A percentile compares a stretch with the other conserved stretches of the same genome.
Conservation (phyloP, 2,888 invertebrate species). For the Drosophila greeni region DNA sequence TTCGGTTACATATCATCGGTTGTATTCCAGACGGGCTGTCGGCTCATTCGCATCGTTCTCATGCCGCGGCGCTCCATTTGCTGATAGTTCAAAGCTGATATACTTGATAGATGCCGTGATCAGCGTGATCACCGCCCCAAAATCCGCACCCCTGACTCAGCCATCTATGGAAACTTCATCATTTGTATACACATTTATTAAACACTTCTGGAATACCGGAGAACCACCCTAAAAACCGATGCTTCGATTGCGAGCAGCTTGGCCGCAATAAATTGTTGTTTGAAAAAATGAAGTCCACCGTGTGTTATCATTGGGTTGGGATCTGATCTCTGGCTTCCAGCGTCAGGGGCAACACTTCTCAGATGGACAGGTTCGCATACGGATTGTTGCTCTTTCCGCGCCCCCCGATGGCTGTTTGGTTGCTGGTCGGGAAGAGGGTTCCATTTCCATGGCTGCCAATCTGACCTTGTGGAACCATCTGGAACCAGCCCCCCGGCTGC, state of each 20-base stretch:
- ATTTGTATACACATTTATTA: conserved; percentile 41
- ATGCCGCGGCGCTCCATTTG: conserved; percentile 1
- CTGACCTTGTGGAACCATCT: background rate
- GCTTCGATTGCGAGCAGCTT: conserved; percentile 45
- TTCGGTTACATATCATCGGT: conserved; percentile 50
- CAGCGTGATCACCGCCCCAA: conserved; percentile 30
- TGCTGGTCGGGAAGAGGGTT: background rate
- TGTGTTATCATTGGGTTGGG: conserved; percentile 21
- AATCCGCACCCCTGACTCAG: conserved; percentile 34
- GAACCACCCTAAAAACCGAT: conserved; percentile 49
- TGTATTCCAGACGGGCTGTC: conserved; percentile 49
- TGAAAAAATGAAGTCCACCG: conserved; percentile 52
- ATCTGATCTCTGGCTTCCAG: background rate
- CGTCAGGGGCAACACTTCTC: background rate
- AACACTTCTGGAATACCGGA: conserved; percentile 70
- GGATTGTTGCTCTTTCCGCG: conserved; percentile 20
- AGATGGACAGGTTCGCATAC: conserved; percentile 42
- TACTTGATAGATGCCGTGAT: conserved; percentile 47
- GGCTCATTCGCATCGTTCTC: background rate
- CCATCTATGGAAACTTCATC: conserved; percentile 57
- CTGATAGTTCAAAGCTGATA: conserved; percentile 66
- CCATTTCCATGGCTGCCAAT: conserved; percentile 4
- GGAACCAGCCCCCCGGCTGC: conserved; percentile 6
- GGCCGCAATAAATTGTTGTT: conserved; percentile 60
- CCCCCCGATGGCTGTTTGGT: background rate